Evolutionary conservation across 2,113 vertebrate genomes (phyloP), one percentile per base, ranked within the genome.

Genomic region (Gambusia affinis): DNA sequence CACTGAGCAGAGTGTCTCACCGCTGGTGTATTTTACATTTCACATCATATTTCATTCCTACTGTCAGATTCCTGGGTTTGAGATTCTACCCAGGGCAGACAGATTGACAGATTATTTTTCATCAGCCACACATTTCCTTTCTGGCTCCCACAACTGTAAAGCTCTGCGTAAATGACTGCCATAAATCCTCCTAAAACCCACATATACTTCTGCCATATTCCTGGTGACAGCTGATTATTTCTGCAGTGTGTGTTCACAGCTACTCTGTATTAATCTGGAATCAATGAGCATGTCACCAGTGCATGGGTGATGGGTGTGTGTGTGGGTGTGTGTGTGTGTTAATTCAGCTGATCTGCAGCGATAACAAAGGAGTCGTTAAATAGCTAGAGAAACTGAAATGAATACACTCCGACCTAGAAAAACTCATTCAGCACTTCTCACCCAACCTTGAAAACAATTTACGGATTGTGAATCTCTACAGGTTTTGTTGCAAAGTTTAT

Each of bases 51-150:
- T 89, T 91, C 81, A 90, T 85, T 87, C 79, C 67, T 63, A 28
- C 72, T 72, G 54, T 88, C 86, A 87, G 71, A 87, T 78, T 72
- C 76, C 30, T 22, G 31, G 79, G 72, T 85, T 79, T 85, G 87
- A 83, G 87, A 86, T 87, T 86, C 81, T 60, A 88, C 88, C 82
- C 83, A 39, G 54, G 72, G 83, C 86, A 64, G 85, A 88, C 76
- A 81, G 87, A 90, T 80, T 91, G 91, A 86, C 89, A 88, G 88
- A 82, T 82, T 73, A 87, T 88, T 90, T 90, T 84, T 91, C 86
- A 90, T 85, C 87, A 83, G 75, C 79, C 64, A 22, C 78, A 79
- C 67, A 60, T 81, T 89, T 72, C 80, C 80, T 83, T 76, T 19
- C 30, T 78, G 1, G 80, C 73, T 84, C 71, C 73, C 64, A 73